Base-by-base conservation (phyloP, 2,113 vertebrate species). In the Stercorarius parasiticus region DNA sequence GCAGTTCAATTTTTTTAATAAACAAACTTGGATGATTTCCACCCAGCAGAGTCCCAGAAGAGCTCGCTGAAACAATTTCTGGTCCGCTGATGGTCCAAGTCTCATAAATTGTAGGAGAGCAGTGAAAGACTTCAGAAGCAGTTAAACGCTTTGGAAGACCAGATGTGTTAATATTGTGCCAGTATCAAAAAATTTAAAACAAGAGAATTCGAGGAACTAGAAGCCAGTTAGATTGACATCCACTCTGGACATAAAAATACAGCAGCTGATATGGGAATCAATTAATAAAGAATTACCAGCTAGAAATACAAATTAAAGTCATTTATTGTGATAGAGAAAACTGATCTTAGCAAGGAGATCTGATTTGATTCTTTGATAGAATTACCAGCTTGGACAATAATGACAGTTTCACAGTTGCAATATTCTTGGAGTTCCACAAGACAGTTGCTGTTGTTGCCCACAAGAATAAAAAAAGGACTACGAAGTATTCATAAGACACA, bases 21-120 rank as follows among this genome's bases (percentile, higher is more conserved):
- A 95, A 82, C 21, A 67, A 89, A 94, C 52, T 82, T 67, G 42
- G 52, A 91, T 90, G 26, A 78, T 84, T 97, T 94, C 74, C 29
- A 90, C 43, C 19, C 29, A 38, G 15, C 29, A 74, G 42, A 86
- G 23, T 79, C 52, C 38, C 90, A 87, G 66, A 85, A 84, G 61
- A 87, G 26, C 61, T 82, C 8, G 3, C 30, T 88, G 79, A 94
- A 95, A 79, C 47, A 82, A 71, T 79, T 91, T 90, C 81, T 91
- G 42, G 26, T 65, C 56, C n/a, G n/a, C 56, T 52, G 23, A 61
- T 56, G 30, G 30, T 61, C 82, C 58, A 80, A 47, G 29, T 61
- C 71, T 90, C 78, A 79, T 90, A 88, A 90, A 90, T 67, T 66
- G 66, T 50, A 47, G 15, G 74, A 61, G 5, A 89, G 55, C 32